These are phyloP conservation scores for Drosophila arawakana DNA, from an alignment of 1,140 invertebrate genomes.

Conservation along the genomic window DNA sequence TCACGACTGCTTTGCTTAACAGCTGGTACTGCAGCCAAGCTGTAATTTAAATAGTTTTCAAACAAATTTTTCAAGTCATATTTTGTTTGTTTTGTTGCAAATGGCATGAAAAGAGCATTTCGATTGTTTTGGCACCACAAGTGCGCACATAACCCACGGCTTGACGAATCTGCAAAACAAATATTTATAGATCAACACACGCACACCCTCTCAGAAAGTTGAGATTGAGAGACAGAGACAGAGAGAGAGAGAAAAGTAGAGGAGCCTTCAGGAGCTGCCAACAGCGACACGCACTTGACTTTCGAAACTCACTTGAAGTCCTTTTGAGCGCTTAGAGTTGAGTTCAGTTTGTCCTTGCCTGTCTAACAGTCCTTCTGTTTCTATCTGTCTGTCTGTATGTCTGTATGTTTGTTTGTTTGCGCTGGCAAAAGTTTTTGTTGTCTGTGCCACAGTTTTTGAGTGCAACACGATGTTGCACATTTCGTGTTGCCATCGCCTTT, in stretches of 20 bases:
- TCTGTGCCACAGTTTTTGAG: conserved; percentile 22
- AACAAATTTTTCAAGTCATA: conserved; percentile 1
- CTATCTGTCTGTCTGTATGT: conserved; percentile 31
- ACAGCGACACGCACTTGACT: conserved; percentile 80
- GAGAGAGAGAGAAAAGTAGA: conserved; percentile 23
- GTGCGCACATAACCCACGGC: conserved; percentile 12
- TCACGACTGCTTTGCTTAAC: neutral
- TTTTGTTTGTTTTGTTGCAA: conserved; percentile 14
- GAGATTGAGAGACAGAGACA: neutral
- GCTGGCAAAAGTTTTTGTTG: conserved; percentile 47
- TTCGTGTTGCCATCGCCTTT: conserved; percentile 38
- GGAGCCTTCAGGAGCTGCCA: conserved; percentile 62
- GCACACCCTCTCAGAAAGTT: conserved; percentile 6
- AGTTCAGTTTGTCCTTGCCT: conserved; percentile 36
- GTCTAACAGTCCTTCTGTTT: conserved; percentile 14
- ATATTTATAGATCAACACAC: conserved; percentile 75
- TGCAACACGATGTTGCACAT: conserved; percentile 60
- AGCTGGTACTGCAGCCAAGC: neutral
- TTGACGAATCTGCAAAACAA: conserved; percentile 65
- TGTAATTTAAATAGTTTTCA: neutral
- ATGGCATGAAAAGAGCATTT: conserved; percentile 2
- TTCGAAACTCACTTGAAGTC: conserved; percentile 80
- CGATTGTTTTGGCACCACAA: conserved; percentile 31
- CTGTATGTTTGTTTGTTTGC: conserved; percentile 47
- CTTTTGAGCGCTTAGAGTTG: conserved; percentile 51